phyloP scores from a whole-genome alignment of 1,140 invertebrate genomes.

The Eupristina koningsbergeri region DNA sequence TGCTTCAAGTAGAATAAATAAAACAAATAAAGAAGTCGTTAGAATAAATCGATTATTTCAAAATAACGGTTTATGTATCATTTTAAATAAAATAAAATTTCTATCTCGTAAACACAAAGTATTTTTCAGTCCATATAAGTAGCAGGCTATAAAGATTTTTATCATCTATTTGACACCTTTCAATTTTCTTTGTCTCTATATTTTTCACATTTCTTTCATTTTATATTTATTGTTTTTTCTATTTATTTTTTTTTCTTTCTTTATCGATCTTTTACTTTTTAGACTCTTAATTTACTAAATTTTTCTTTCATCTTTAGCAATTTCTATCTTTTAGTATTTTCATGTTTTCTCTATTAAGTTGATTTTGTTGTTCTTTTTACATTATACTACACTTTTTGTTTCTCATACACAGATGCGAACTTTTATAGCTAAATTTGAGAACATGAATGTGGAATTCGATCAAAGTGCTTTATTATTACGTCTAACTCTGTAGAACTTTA shows the following conservation, averaged over 20 bases:
- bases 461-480: conserved; percentile 30
- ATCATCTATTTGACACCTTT: conserved; percentile 22
- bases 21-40: no score
- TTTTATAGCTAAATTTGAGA: neutral
- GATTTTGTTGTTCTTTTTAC: neutral
- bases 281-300: neutral
- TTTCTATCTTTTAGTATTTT: neutral
- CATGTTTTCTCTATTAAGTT: neutral
- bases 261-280: neutral
- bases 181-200: neutral
- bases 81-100: conserved; percentile 22
- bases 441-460: conserved; percentile 10
- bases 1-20: no score
- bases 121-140: conserved; percentile 18
- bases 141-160: conserved; percentile 30
- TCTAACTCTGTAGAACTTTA: conserved; percentile 21
- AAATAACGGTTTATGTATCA: conserved; percentile 14
- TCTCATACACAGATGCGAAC: neutral
- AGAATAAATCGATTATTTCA: conserved; percentile 17
- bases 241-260: neutral
- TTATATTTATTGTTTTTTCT: neutral
- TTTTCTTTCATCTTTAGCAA: neutral
- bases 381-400: neutral
- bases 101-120: conserved; percentile 3
- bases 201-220: neutral